These are phyloP conservation scores for Periphyllus acericola DNA, from an alignment of 2,888 invertebrate species.

Conservation along the genomic window DNA sequence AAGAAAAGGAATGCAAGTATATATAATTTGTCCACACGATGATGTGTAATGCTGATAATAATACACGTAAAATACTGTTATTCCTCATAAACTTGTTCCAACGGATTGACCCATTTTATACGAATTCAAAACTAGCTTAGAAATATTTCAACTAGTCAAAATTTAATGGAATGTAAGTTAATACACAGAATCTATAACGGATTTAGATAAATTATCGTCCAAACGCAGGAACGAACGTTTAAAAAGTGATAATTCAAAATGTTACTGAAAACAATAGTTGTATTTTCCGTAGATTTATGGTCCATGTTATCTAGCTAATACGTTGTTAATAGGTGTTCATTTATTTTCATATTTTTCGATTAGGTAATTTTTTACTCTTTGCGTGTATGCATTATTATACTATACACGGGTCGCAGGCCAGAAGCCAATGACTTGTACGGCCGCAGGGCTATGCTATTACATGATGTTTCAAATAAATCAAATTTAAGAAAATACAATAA, in stretches of 20 bases:
- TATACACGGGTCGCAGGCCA: constrained; percentile 31
- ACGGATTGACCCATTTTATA: constrained; percentile 18
- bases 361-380: constrained; percentile 35
- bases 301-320: constrained; percentile 14
- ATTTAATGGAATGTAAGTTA: neutral
- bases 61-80: constrained; percentile 24
- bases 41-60: neutral
- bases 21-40: constrained; percentile 3
- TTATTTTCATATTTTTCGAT: constrained; percentile 46
- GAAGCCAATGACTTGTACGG: constrained; percentile 53
- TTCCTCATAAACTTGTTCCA: constrained; percentile 37
- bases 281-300: constrained; percentile 6
- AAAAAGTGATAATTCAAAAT: constrained; percentile 44
- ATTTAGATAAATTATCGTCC: neutral
- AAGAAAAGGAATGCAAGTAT: neutral
- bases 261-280: constrained; percentile 25
- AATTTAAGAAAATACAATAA: constrained; percentile 58
- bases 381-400: neutral
- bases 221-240: neutral
- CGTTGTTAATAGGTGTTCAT: constrained; percentile 42
- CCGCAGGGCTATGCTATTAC: constrained; percentile 50
- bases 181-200: neutral
- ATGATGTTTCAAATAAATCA: constrained; percentile 56
- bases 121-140: neutral
- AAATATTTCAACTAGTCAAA: constrained; percentile 17